Evolutionary conservation across 2,113 vertebrate species (phyloP).

Genomic region (Marcusenius ussheri): DNA sequence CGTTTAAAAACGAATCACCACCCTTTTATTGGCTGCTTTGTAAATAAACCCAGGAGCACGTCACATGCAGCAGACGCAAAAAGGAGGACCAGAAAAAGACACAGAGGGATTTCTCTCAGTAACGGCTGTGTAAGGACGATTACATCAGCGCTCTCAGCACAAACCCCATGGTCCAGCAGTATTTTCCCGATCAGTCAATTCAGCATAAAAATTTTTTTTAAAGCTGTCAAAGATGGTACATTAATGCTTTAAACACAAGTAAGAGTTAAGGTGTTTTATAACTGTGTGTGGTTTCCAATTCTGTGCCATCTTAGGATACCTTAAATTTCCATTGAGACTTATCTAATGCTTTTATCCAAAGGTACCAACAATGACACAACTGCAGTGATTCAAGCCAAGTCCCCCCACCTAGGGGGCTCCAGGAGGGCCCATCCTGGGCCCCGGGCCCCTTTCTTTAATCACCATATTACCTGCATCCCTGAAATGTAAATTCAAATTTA

Average conservation of each 20-base stretch:
- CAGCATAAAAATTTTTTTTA: neutral
- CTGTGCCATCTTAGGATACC: neutral
- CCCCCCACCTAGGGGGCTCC: neutral
- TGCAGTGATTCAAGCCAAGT: neutral
- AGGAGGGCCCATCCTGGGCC: neutral
- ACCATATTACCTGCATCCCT: neutral
- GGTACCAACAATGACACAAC: neutral
- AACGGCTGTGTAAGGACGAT: neutral
- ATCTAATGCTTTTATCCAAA: neutral
- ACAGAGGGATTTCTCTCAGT: neutral
- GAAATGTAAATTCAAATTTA: neutral
- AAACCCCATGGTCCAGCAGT: neutral
- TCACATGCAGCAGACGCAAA: neutral
- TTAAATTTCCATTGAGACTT: neutral
- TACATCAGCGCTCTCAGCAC: neutral
- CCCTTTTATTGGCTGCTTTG: neutral
- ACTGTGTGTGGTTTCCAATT: neutral
- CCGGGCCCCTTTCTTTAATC: neutral
- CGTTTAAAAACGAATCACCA: conserved; percentile 19
- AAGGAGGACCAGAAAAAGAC: neutral
- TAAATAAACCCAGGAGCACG: neutral
- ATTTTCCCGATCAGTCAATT: neutral
- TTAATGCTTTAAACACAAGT: neutral
- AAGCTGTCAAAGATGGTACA: neutral
- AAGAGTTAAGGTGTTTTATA: neutral